phyloP scores from a whole-genome alignment of 2,113 vertebrate species.

The Phrynosoma platyrhinos region DNA sequence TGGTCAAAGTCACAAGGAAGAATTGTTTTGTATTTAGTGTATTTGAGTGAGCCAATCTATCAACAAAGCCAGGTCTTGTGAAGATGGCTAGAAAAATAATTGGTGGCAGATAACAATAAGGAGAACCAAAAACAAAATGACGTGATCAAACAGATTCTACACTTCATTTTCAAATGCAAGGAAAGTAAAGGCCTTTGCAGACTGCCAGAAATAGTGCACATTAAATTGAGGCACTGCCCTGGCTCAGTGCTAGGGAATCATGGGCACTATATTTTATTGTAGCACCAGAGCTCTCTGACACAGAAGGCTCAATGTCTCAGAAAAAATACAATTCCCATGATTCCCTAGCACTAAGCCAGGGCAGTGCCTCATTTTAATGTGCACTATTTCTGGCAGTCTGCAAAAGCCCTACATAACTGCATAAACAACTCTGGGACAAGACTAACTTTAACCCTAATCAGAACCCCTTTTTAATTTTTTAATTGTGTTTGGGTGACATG shows the following conservation, averaged over 20 bases:
- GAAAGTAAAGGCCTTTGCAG: not conserved
- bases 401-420: too few species aligned
- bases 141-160: not conserved
- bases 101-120: not conserved
- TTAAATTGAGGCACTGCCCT: too few species aligned
- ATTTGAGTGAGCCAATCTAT: not conserved
- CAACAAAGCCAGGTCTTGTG: not conserved
- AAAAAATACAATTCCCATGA: too few species aligned
- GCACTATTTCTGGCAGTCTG: too few species aligned
- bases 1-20: not conserved
- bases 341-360: too few species aligned
- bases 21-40: not conserved
- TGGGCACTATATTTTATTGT: too few species aligned
- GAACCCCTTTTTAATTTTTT: not conserved
- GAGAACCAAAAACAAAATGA: not conserved
- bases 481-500: not conserved
- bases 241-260: too few species aligned
- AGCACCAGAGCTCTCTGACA: too few species aligned
- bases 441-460: not conserved
- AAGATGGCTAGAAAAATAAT: not conserved
- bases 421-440: not conserved
- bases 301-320: too few species aligned
- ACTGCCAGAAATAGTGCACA: too few species aligned
- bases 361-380: too few species aligned
- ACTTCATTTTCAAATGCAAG: not conserved